These are phyloP conservation scores for Euleptes europaea DNA, from an alignment of 2,113 vertebrate genomes.

Conservation along the genomic window DNA sequence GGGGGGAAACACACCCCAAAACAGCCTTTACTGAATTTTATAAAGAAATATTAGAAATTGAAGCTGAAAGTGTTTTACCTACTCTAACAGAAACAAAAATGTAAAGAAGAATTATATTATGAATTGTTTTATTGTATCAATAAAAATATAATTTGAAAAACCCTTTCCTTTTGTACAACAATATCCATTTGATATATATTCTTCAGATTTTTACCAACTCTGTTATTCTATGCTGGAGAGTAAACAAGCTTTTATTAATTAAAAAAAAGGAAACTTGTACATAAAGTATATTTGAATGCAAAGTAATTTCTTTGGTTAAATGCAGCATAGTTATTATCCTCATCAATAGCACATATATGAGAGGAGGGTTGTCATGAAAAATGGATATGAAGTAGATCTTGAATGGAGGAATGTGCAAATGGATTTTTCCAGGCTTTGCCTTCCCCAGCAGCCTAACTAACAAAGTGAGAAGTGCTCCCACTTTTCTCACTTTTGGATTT, in stretches of 20 bases:
- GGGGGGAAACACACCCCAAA: too few species aligned
- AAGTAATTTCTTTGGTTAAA: not conserved
- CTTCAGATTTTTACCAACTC: not conserved
- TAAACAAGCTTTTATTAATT: not conserved
- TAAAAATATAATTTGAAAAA: not conserved
- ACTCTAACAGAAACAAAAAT: not conserved
- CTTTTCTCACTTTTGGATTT: too few species aligned
- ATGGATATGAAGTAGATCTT: too few species aligned
- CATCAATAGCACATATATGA: too few species aligned
- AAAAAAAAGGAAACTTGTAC: not conserved
- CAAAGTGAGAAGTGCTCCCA: too few species aligned
- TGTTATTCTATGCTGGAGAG: not conserved
- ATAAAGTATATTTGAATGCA: not conserved
- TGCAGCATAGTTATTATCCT: too few species aligned
- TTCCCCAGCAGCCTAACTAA: too few species aligned
- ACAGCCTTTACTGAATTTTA: too few species aligned
- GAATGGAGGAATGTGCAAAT: too few species aligned
- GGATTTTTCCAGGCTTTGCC: too few species aligned
- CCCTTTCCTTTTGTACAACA: not conserved
- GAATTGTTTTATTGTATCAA: not conserved
- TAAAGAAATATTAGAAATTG: not conserved
- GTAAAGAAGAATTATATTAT: not conserved
- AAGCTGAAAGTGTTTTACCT: not conserved
- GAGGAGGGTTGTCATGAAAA: too few species aligned
- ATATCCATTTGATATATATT: not conserved